phyloP scores from a whole-genome alignment of 2,888 invertebrate species.

The Allacma fusca region DNA sequence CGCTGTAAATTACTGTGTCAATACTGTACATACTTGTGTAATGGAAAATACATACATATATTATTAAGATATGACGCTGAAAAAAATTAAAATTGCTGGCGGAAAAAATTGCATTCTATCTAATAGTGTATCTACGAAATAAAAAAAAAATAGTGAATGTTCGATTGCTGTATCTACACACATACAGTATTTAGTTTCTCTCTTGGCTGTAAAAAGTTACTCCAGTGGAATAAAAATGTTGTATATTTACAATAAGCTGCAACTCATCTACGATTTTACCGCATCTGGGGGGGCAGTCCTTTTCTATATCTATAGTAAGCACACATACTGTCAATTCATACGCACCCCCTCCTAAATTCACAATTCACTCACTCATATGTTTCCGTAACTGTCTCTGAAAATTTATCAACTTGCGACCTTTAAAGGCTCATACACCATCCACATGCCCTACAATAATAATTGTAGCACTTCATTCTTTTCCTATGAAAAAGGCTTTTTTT shows the following conservation, averaged over 20 bases:
- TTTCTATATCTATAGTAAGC: not conserved
- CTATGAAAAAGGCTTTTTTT: too few relatives aligned
- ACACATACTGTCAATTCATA: too few relatives aligned
- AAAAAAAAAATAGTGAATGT: conserved; percentile 1
- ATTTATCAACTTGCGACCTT: too few relatives aligned
- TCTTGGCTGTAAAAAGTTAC: conserved; percentile 9
- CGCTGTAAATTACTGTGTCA: not conserved
- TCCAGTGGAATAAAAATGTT: conserved; percentile 21
- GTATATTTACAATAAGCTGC: conserved; percentile 19
- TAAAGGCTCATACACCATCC: too few relatives aligned
- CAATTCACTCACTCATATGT: too few relatives aligned
- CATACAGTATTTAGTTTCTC: conserved; percentile 8
- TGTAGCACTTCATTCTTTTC: too few relatives aligned
- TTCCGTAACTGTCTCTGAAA: too few relatives aligned
- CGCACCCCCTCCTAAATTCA: too few relatives aligned
- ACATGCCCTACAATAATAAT: too few relatives aligned
- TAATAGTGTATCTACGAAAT: not conserved
- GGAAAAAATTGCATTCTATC: not conserved
- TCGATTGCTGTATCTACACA: conserved; percentile 1
- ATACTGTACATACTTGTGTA: conserved; percentile 1
- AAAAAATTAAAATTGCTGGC: not conserved
- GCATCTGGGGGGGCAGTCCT: not conserved
- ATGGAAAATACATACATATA: not conserved
- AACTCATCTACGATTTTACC: not conserved
- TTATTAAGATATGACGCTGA: not conserved